Percentiles rank a stretch among this genome's conserved stretches.
These are phyloP conservation scores for Oppia nitens DNA, from an alignment of 1,140 invertebrate species.

Conservation along the genomic window DNA sequence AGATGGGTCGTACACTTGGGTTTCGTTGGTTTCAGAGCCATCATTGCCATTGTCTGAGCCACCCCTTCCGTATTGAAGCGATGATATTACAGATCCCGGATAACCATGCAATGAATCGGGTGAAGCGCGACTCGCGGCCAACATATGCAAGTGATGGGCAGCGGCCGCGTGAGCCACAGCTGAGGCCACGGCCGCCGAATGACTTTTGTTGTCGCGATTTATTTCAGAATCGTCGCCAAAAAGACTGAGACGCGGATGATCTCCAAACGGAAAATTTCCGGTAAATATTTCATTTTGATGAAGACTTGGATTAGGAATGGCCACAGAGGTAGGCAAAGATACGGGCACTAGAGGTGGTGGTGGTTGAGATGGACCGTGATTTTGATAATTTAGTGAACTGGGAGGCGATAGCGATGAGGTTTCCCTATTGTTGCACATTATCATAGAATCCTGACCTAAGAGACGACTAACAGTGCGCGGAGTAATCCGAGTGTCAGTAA, in stretches of 20 bases:
- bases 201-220: not conserved
- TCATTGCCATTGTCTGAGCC: constrained; percentile 18
- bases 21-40: constrained; percentile 23
- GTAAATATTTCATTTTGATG: constrained; percentile 81
- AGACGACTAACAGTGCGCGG: constrained; percentile 72
- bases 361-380: constrained; percentile 1
- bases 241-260: constrained; percentile 23
- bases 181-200: constrained; percentile 16
- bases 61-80: constrained; percentile 18
- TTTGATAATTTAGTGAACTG: not conserved
- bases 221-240: constrained; percentile 14
- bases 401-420: constrained; percentile 38
- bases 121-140: constrained; percentile 19
- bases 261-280: constrained; percentile 37
- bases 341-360: constrained; percentile 65
- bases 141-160: constrained; percentile 13
- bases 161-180: constrained; percentile 20
- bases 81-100: not conserved
- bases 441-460: constrained; percentile 46
- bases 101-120: constrained; percentile 20
- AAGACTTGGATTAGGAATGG: constrained; percentile 84
- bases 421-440: constrained; percentile 43
- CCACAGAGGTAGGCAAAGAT: constrained; percentile 76
- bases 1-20: constrained; percentile 19
- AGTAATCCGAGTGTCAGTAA: constrained; percentile 86